Evolutionary conservation across 2,888 invertebrate genomes (phyloP), one percentile per base, ranked within the genome.

Genomic region (Sarcophaga rosellei): DNA sequence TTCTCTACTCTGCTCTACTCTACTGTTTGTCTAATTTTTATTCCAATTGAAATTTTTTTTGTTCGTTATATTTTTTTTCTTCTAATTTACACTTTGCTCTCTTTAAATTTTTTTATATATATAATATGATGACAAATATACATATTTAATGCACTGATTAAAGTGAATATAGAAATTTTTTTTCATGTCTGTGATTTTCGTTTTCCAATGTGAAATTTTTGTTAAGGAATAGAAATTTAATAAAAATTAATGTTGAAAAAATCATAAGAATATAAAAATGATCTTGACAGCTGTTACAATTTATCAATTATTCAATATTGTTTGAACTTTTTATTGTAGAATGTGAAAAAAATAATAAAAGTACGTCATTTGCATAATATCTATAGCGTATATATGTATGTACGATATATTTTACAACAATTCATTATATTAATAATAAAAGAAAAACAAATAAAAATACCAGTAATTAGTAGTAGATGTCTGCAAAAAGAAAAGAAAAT

Each of bases 1-100:
- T 79, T 72, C 61, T 80, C 65, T 53, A 35, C 35, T 35, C 35
- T 35, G 8, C 35, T 35, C 35, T 35, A 35, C 84, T 84, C 83
- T 74, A 17, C 53, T 53, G 74, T 74, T 86, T 84, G 80, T 84
- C 86, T 86, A 86, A 86, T 86, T 84, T 86, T 86, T 84, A 75
- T 86, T 84, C 66, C 81, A 86, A 86, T 86, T 86, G 65, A 81
- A 81, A 73, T 81, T 82, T 79, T 57, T 75, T 76, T 35, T 74
- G 69, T 83, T 68, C 63, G 66, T 62, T 35, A 35, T 35, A 35
- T 10, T 76, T 76, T 73, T 81, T 35, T 35, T 35, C 35, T 35
- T 86, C 74, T 81, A 83, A 84, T 84, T 86, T 86, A 86, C 83
- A 86, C 83, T 84, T 81, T 81, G 78, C 81, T 86, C 83, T 86